phyloP scores from a whole-genome alignment of 2,113 vertebrate genomes.

The Eulemur rufifrons region DNA sequence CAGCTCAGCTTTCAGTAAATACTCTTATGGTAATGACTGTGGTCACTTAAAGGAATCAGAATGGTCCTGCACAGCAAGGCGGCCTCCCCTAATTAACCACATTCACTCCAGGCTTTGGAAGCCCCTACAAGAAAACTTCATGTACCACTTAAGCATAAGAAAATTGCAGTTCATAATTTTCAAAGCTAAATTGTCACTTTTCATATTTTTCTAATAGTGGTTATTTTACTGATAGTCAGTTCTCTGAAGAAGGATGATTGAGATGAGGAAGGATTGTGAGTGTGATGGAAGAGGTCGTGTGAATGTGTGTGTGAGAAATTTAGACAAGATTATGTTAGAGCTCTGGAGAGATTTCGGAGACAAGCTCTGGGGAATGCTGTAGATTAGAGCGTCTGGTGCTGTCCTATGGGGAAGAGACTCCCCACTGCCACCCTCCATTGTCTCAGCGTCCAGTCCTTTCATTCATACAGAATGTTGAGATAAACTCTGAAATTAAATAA shows the following conservation, averaged over 20 bases:
- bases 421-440: no score
- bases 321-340: neutral
- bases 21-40: neutral
- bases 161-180: neutral
- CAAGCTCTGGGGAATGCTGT: neutral
- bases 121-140: neutral
- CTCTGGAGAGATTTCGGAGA: neutral
- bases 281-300: neutral
- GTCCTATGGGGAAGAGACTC: neutral
- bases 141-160: neutral
- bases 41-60: neutral
- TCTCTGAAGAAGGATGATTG: neutral
- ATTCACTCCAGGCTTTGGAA: neutral
- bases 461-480: neutral
- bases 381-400: neutral
- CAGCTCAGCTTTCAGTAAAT: conserved; percentile 22
- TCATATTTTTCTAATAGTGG: neutral
- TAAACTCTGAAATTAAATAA: neutral
- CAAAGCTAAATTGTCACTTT: neutral
- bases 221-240: neutral
- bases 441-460: neutral
- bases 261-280: neutral
- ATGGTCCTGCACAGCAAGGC: neutral
- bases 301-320: neutral
- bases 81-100: neutral